Evolutionary conservation across 2,888 invertebrate genomes (phyloP), one percentile per base, ranked within the genome.

Genomic region (Ethmia dodecea): DNA sequence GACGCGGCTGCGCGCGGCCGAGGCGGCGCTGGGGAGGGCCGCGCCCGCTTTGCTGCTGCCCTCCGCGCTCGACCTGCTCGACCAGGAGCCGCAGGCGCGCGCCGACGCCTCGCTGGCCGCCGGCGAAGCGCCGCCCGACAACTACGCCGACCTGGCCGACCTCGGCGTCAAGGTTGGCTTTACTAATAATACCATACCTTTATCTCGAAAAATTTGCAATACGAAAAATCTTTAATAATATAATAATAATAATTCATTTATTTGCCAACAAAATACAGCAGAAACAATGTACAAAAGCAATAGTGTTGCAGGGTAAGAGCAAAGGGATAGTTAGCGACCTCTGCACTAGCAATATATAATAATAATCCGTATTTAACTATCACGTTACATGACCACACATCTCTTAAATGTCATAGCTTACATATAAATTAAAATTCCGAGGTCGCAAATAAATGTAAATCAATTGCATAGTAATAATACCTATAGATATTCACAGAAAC

Each of bases 61-160:
- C 3, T 60, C 70, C 2, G 77, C 92, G 42, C 70, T 91, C 45
- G 87, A 89, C 33, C 84, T 91, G 45, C 76, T 95, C 33, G 90
- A 92, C 67, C 87, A 87, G 11, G 95, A 96, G 80, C 95, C 96
- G 52, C 28, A 88, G 73, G 81, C 92, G 43, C 87, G 90, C 33
- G 88, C 90, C 14, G 93, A 94, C 33, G 88, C 71, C 3, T 5
- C 46, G 35, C 55, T 79, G 38, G 74, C 74, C 16, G 77, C 90
- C 1, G 83, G 87, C 25, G 84, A 27, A 22, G 45, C 53, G n/a
- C 15, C 20, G 14, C 28, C 5, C n/a, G 87, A 89, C 11, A 68
- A 76, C 1, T 90, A 91, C 55, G 60, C 78, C 6, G 71, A 88
- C 25, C 64, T 92, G 34, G 89, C 90, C 40, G 87, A 89, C 3